Base-by-base conservation (phyloP, 2,113 vertebrate genomes). In the Phalacrocorax pelagicus region DNA sequence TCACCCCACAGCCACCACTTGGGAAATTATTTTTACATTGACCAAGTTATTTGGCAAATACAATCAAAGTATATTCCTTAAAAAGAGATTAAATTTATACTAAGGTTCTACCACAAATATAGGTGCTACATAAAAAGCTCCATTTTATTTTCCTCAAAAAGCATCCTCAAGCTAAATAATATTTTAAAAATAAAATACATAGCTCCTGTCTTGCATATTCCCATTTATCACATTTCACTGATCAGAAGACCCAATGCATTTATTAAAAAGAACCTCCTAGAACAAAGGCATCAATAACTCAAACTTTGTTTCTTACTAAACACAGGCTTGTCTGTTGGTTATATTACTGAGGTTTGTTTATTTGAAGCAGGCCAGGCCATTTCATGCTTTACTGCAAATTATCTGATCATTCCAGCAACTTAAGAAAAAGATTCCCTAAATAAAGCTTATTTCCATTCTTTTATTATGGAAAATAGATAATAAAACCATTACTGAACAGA, bases 361-460 rank as follows among this genome's bases (percentile, higher is more conserved):
- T 72, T 86, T 79, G 36, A 94, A 95, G 46, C 38, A 81, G 52
- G 16, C 11, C 65, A 69, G 40, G 51, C 11, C 29, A 81, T 93
- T 96, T 93, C 57, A 82, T 81, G 58, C 36, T 81, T 94, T 87
- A 79, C 62, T 92, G 44, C 19, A 89, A 87, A 88, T 81, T 91
- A 82, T 57, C 86, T 84, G 81, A 91, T 92, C 91, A 90, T 82
- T 92, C 67, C 38, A 77, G n/a, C 58, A 82, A 90, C 19, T 90
- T 85, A 52, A 88, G 54, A 54, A 80, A 79, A 89, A 55, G 24
- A 70, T 83, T 66, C 32, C 67, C 63, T 89, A 88, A 94, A 73
- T 86, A 87, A 95, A 89, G 46, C 36, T 57, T 78, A 89, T 70
- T 94, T 92, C 22, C 27, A 81, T 87, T 95, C 61, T 90, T 91